Evolutionary conservation across 2,797 vertebrate genomes (phyloP).

Genomic region (Distichodus sexfasciatus): DNA sequence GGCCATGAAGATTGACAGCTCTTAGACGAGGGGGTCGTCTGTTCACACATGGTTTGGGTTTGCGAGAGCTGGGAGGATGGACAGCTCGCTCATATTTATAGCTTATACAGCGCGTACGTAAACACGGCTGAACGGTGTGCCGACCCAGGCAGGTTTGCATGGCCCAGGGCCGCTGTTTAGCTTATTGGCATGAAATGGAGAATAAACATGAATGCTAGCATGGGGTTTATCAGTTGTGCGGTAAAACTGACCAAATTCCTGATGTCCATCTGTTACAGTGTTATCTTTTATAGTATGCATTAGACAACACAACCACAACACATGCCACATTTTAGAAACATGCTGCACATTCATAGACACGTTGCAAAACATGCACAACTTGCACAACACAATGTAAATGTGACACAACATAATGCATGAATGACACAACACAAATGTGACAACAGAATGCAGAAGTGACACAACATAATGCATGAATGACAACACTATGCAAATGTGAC

Average conservation of each 20-base stretch:
- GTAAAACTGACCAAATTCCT: not conserved
- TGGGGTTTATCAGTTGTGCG: conserved; percentile 7
- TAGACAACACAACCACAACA: too few relatives aligned
- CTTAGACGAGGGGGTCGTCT: conserved; percentile 30
- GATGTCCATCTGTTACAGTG: not conserved
- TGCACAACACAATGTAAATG: too few relatives aligned
- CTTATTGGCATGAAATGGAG: conserved; percentile 40
- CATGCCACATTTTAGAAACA: too few relatives aligned
- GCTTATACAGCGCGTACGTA: conserved; percentile 41
- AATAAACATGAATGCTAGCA: conserved; percentile 11
- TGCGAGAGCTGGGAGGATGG: conserved; percentile 36
- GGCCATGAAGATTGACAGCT: conserved; percentile 40
- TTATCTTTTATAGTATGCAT: too few relatives aligned
- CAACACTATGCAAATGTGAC: too few relatives aligned
- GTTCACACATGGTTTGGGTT: conserved; percentile 50
- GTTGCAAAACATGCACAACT: too few relatives aligned
- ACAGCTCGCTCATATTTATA: conserved; percentile 41
- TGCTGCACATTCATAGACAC: too few relatives aligned
- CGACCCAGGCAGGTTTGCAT: conserved; percentile 16
- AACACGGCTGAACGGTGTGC: conserved; percentile 35
- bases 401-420: too few relatives aligned
- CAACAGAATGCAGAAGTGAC: too few relatives aligned
- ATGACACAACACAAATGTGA: too few relatives aligned
- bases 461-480: too few relatives aligned
- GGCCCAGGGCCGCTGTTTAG: conserved; percentile 28